phyloP scores from a whole-genome alignment of 2,113 vertebrate genomes.

The Nothocercus nigrocapillus region DNA sequence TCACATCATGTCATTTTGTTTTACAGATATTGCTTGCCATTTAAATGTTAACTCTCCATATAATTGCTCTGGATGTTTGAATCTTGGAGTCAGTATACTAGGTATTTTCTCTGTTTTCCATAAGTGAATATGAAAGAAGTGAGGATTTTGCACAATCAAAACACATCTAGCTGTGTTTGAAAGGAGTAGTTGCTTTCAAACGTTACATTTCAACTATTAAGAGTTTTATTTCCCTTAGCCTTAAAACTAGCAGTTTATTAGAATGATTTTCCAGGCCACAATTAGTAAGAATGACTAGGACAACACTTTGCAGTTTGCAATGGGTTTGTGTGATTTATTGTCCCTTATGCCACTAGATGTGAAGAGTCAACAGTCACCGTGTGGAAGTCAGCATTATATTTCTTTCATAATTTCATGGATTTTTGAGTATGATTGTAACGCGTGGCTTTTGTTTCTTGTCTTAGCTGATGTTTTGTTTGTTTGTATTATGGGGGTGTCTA shows the following conservation, averaged over 20 bases:
- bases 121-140: not conserved
- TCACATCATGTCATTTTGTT: slow-evolving; percentile 17
- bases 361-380: slow-evolving; percentile 14
- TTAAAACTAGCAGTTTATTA: slow-evolving; percentile 47
- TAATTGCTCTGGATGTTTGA: not conserved
- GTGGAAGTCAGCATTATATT: slow-evolving; percentile 54
- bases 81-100: not conserved
- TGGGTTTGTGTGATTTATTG: slow-evolving; percentile 50
- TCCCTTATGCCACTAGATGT: slow-evolving; percentile 31
- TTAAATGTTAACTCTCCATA: not conserved
- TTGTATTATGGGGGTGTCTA: not conserved
- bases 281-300: not conserved
- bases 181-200: slow-evolving; percentile 40
- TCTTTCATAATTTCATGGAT: not conserved
- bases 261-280: not conserved
- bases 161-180: not conserved
- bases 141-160: slow-evolving; percentile 1
- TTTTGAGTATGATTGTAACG: not conserved
- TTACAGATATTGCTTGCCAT: slow-evolving; percentile 16
- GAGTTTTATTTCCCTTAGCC: not conserved
- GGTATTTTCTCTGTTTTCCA: not conserved
- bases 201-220: slow-evolving; percentile 40
- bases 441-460: not conserved
- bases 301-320: slow-evolving; percentile 15
- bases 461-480: not conserved